Conservation (phyloP, 2,888 invertebrate species). For the Erpobdella octoculata region DNA sequence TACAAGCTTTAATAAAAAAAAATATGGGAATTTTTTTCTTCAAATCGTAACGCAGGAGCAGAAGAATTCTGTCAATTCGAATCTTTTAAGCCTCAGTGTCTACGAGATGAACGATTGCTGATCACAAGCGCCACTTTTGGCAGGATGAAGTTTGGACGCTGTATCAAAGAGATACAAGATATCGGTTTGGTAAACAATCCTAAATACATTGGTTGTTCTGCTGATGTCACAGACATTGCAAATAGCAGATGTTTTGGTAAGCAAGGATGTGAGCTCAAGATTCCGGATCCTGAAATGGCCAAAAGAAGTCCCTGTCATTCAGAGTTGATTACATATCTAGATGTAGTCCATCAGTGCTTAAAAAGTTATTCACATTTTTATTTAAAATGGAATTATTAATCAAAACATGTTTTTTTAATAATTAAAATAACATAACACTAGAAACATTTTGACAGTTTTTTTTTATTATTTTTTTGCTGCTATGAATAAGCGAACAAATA, state of each 20-base stretch:
- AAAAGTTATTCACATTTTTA: not conserved
- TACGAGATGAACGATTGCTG: not conserved
- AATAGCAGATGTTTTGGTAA: constrained; percentile 15
- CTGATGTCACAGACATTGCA: constrained; percentile 17
- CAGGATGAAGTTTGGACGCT: constrained; percentile 15
- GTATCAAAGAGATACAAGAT: not conserved
- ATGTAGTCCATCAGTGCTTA: too few species aligned
- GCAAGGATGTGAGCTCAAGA: constrained; percentile 7
- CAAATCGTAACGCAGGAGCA: too few species aligned
- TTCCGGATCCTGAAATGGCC: constrained; percentile 6
- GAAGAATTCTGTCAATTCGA: constrained; percentile 23
- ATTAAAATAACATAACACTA: too few species aligned
- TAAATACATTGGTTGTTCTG: constrained; percentile 19
- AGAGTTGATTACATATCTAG: constrained; percentile 25
- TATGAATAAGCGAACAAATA: too few species aligned
- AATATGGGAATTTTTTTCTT: too few species aligned
- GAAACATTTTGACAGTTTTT: too few species aligned
- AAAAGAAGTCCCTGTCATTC: constrained; percentile 13
- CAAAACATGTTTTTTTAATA: too few species aligned
- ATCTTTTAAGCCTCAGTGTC: constrained; percentile 10
- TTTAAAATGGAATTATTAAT: constrained; percentile 6
- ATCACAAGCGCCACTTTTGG: constrained; percentile 15
- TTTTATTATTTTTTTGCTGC: too few species aligned
- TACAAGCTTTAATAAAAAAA: too few species aligned
- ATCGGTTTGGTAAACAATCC: constrained; percentile 14